Percentiles rank a stretch among this genome's conserved stretches.
phyloP scores from a whole-genome alignment of 2,888 invertebrate species.

The Netelia fuscicornis region DNA sequence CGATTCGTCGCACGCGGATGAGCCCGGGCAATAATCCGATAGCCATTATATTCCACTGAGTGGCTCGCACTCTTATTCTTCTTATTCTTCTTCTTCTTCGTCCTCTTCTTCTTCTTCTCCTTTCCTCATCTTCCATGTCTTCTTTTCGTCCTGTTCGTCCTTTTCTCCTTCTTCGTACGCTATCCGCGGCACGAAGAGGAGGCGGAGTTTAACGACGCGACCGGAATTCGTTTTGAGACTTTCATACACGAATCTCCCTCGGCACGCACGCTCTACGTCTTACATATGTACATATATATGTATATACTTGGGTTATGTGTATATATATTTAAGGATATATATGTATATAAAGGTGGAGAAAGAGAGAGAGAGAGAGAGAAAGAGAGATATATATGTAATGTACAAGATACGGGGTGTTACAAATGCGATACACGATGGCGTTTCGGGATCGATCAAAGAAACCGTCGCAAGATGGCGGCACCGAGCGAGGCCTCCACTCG shows the following conservation, averaged over 20 bases:
- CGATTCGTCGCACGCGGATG: slow-evolving; percentile 74
- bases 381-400: background rate
- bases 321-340: slow-evolving; percentile 5
- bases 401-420: slow-evolving; percentile 49
- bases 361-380: background rate
- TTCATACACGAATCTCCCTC: slow-evolving; percentile 67
- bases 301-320: background rate
- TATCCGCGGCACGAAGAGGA: slow-evolving; percentile 43
- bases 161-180: slow-evolving; percentile 41
- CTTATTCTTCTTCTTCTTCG: slow-evolving; percentile 47
- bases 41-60: slow-evolving; percentile 72
- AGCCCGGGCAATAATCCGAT: slow-evolving; percentile 73
- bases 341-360: background rate
- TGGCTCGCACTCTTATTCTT: slow-evolving; percentile 65
- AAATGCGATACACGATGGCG: slow-evolving; percentile 53
- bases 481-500: background rate
- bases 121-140: slow-evolving; percentile 40
- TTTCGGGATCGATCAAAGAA: slow-evolving; percentile 60
- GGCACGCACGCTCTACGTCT: slow-evolving; percentile 55
- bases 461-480: slow-evolving; percentile 14
- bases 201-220: slow-evolving; percentile 73
- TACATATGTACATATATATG: slow-evolving; percentile 1
- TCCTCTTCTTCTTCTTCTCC: slow-evolving; percentile 44
- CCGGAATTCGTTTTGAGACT: slow-evolving; percentile 73
- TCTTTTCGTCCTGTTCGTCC: slow-evolving; percentile 40